Conservation (phyloP, 2,113 vertebrate genomes). For the Xenus cinereus region DNA sequence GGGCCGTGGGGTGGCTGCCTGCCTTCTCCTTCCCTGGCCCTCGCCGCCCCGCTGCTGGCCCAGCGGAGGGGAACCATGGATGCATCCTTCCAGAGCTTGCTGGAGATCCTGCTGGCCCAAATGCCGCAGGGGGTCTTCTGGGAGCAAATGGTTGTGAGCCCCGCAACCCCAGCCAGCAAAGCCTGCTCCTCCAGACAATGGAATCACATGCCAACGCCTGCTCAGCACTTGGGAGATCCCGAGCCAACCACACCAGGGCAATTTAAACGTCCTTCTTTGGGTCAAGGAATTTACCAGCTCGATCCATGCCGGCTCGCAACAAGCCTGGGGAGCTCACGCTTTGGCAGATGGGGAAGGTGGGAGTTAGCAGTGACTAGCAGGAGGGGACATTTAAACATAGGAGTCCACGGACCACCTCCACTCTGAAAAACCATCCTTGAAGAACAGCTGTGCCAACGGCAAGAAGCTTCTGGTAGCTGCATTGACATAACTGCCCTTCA, state of each 20-base stretch:
- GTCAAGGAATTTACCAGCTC: neutral
- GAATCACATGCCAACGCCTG: neutral
- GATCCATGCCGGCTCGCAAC: neutral
- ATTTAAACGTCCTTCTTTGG: neutral
- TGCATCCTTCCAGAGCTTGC: rapidly evolving
- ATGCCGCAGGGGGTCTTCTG: rapidly evolving
- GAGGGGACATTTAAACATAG: neutral
- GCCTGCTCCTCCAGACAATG: neutral
- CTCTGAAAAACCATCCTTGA: neutral
- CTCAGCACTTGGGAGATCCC: neutral
- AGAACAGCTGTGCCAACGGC: neutral
- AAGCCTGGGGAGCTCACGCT: neutral
- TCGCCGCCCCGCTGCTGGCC: neutral
- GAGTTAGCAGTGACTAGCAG: neutral
- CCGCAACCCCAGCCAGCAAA: neutral
- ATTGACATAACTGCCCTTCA: neutral
- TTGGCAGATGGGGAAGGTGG: neutral
- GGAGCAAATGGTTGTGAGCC: rapidly evolving
- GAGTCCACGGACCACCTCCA: neutral
- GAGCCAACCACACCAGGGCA: neutral
- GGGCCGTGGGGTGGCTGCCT: neutral
- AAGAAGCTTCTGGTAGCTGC: neutral
- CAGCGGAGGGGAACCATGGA: neutral
- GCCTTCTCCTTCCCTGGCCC: neutral
- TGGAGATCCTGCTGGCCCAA: neutral